Base-by-base conservation (phyloP, 2,888 invertebrate species). In the Noctua fimbriata region DNA sequence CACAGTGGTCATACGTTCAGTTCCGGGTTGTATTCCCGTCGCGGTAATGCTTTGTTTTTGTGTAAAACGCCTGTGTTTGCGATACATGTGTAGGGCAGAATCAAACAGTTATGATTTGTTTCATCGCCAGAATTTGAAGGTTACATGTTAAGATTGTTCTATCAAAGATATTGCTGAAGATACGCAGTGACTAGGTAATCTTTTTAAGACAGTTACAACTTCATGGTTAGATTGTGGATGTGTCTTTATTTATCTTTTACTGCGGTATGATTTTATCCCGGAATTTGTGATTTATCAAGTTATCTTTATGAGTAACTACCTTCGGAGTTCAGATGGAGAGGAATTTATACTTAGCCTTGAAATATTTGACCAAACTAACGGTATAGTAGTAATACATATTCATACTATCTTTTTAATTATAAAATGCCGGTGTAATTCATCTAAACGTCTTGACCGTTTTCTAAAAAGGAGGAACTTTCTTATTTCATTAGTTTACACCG, bases 21-120 rank as follows among this genome's bases (percentile, higher is more conserved):
- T 90, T 87, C 89, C 90, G 90, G 89, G 83, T 85, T 82, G 44
- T 87, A 89, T 87, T 88, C 89, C 85, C 79, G 82, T 73, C 75
- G 69, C 65, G n/a, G 44, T 66, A 78, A 73, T 69, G 73, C 67
- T 81, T 71, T 84, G 79, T 84, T 87, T 81, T 83, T 80, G 83
- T 78, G 79, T 90, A 69, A 82, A 88, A 83, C 73, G 69, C 67
- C 69, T 71, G 69, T 73, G 63, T 78, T 66, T 80, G 66, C 67
- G 44, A 47, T 81, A 66, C 28, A 76, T 63, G 44, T 47, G 36
- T 74, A 70, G 52, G 47, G n/a, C 67, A 41, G 21, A 32, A 70
- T 79, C 67, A 44, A 76, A 76, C 58, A 52, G 70, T 67, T 87
- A 80, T 76, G 60, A 87, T 80, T 87, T 69, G 65, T 87, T 18